Percentiles rank a stretch among this genome's conserved stretches.
Conservation (phyloP, 2,888 invertebrate genomes). For the Cheilosia vulpina region DNA sequence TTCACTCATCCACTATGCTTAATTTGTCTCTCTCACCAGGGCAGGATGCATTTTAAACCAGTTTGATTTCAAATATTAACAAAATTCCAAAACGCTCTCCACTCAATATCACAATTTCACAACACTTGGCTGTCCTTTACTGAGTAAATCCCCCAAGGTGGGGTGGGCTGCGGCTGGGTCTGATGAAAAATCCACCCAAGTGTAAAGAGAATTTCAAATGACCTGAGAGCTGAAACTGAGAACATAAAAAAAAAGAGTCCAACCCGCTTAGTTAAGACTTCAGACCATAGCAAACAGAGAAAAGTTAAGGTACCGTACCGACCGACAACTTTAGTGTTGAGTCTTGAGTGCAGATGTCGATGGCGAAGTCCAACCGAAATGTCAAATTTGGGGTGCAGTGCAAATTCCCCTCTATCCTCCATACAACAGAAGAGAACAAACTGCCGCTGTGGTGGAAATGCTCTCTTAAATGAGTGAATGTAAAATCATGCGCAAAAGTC, state of each 20-base stretch:
- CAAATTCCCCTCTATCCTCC: too few relatives aligned
- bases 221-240: background rate
- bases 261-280: background rate
- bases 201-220: slow-evolving; percentile 36
- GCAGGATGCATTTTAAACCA: background rate
- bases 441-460: background rate
- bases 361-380: too few relatives aligned
- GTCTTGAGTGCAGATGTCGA: too few relatives aligned
- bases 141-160: slow-evolving; percentile 25
- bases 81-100: slow-evolving; percentile 1
- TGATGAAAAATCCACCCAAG: background rate
- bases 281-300: background rate
- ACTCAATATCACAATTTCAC: background rate
- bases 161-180: slow-evolving; percentile 2
- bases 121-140: background rate
- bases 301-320: background rate
- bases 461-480: slow-evolving; percentile 36
- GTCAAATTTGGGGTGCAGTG: too few relatives aligned
- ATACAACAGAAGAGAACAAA: too few relatives aligned
- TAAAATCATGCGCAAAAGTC: slow-evolving; percentile 36
- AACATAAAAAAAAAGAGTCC: background rate
- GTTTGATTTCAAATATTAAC: slow-evolving; percentile 16
- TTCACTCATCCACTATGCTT: background rate
- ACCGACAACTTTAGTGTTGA: too few relatives aligned
- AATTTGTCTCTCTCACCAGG: background rate